Base-by-base conservation (phyloP, 1,140 invertebrate genomes). In the Heliconius hermathena region DNA sequence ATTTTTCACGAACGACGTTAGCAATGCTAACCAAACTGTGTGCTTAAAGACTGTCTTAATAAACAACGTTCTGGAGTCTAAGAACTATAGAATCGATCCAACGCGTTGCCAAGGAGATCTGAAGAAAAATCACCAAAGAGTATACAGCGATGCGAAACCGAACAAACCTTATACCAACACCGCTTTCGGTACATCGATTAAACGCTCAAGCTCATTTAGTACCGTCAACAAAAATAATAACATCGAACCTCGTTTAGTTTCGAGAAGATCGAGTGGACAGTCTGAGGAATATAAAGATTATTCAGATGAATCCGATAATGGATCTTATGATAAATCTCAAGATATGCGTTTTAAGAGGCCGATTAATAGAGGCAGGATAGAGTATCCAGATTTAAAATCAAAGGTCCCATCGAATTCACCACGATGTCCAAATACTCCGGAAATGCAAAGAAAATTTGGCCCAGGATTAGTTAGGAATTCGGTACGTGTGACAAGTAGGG, bases 191-290 rank as follows among this genome's bases (percentile, higher is more conserved):
- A 84, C 88, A 8, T 91, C 94, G 0, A 95, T 95, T 33, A 91
- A 89, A 81, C 85, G 94, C n/a, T 95, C 93, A 11, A 95, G 93
- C 79, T 95, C 94, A 1, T 95, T 95, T 70, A 95, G 89, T 75
- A 93, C 92, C 5, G 94, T 95, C 8, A 95, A 94, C 75, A 94
- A 89, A 79, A 95, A 94, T 52, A 94, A 94, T 57, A 93, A 94
- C 73, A 79, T 93, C 8, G 91, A 93, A 9, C 78, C 84, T 0
- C 84, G 88, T 76, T 80, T 90, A 29, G 81, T 74, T 0, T 90
- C 88, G 0, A 83, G 90, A 72, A 74, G 91, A 66, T 89, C 89
- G 0, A 92, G 91, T 54, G 90, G 90, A 2, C 88, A 93, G 52
- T 92, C 91, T 0, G 90, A 90, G 22, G 90, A 91, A 33, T 91